Evolutionary conservation across 2,888 invertebrate species (phyloP).

Genomic region (Melinaea marsaeus): DNA sequence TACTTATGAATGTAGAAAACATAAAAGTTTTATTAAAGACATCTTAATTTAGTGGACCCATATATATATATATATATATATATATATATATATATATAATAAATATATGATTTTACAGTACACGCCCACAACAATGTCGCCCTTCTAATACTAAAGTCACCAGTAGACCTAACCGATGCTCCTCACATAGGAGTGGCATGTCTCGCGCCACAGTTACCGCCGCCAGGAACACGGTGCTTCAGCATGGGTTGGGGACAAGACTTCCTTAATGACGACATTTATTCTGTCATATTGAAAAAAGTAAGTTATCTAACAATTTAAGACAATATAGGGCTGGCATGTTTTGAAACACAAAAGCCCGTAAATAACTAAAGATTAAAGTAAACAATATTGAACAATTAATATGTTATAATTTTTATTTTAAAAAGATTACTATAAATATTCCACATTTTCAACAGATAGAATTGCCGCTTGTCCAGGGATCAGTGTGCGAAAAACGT

Average conservation of each 20-base stretch:
- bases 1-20: too few species aligned
- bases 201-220: conserved; percentile 65
- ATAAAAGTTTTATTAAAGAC: too few species aligned
- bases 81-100: too few species aligned
- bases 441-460: conserved; percentile 45
- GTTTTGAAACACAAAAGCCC: too few species aligned
- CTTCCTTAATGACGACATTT: conserved; percentile 28
- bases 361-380: too few species aligned
- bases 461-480: conserved; percentile 79
- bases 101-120: conserved; percentile 47
- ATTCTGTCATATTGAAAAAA: conserved; percentile 33
- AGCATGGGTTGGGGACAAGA: conserved; percentile 86
- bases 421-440: neutral
- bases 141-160: conserved; percentile 79
- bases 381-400: too few species aligned
- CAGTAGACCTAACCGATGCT: conserved; percentile 77
- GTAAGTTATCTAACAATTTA: conserved; percentile 11
- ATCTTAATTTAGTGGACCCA: too few species aligned
- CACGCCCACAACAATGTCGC: conserved; percentile 87
- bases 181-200: conserved; percentile 85
- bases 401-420: too few species aligned
- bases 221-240: conserved; percentile 80
- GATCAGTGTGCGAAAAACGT: conserved; percentile 44
- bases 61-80: too few species aligned
- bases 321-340: too few species aligned